Evolutionary conservation across 1,140 invertebrate species (phyloP), one percentile per base, ranked within the genome.

Genomic region (Hypsibius dujardini): DNA sequence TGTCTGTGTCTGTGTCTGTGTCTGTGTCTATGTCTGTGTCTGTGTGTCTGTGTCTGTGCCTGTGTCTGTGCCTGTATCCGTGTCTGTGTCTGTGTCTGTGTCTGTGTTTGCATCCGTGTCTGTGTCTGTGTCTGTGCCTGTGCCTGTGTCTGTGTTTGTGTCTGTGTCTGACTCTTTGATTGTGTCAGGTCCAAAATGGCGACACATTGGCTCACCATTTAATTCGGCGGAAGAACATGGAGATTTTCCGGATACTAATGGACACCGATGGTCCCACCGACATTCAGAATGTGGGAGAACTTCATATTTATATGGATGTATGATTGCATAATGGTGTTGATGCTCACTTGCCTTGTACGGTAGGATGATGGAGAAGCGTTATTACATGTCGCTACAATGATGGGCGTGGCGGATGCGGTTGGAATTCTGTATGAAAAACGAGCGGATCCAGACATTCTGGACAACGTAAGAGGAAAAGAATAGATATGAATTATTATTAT

Each of bases 371-470:
- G 94, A 0, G 89, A 94, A 79, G 95, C 93, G 0, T 84, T 92
- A 1, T 78, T 98, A 45, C 95, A 98, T 76, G 89, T 98, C 71
- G 90, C 92, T 0, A 90, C 93, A n/a, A 88, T 88, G 3, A 90
- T 94, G 77, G 94, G 94, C 1, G 93, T 98, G 78, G 93, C 96
- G 77, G 84, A 85, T 0, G 81, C 96, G 59, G 87, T 98, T 1
- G 96, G 95, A 80, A 94, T 93, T 79, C 90, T 98, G 77, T 94
- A 94, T 78, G 87, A 90, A 46, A 88, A 92, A 47, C 85, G 91
- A 76, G 95, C 94, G 1, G 92, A 90, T 73, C 90, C 94, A 12
- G 89, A 91, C 75, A 87, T 97, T 73, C 84, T 88, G 47, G 95
- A 98, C 79, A 90, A 92, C 79, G 89, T 92, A 83, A 85, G 85